Evolutionary conservation across 2,888 invertebrate genomes (phyloP).

Genomic region (Lasiommata megera): DNA sequence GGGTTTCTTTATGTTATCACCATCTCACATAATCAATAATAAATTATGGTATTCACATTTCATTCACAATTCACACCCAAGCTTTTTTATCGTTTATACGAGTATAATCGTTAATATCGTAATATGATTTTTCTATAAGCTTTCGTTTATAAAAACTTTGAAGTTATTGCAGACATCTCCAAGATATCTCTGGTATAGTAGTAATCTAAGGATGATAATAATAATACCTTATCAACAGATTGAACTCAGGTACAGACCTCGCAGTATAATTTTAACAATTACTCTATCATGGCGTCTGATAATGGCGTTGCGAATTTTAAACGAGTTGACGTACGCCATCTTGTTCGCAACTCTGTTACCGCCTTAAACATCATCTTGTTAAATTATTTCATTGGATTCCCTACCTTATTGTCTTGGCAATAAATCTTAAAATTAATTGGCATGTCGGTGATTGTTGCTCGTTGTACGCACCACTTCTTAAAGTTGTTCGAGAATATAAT

Average conservation of each 20-base stretch:
- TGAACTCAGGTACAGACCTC: neutral
- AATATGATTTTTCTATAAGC: no score
- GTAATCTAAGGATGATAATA: neutral
- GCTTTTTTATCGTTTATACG: no score
- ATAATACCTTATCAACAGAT: neutral
- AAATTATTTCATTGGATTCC: conserved; percentile 5
- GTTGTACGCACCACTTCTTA: conserved; percentile 6
- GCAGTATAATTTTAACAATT: conserved; percentile 10
- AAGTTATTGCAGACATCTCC: no score
- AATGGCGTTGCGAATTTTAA: conserved; percentile 28
- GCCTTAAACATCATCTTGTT: conserved; percentile 13
- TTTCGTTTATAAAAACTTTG: no score
- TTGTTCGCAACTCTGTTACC: conserved; percentile 30
- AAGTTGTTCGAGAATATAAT: conserved; percentile 42
- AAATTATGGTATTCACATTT: no score
- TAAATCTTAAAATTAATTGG: conserved; percentile 3
- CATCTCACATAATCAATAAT: no score
- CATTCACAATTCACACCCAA: no score
- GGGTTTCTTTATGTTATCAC: no score
- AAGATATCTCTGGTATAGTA: no score
- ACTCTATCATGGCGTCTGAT: conserved; percentile 21
- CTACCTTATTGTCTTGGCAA: neutral
- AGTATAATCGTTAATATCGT: no score
- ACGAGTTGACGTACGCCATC: conserved; percentile 24
- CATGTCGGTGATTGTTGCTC: neutral